Percentiles rank a stretch among this genome's conserved stretches.
These are phyloP conservation scores for Agrotis exclamationis DNA, from an alignment of 2,888 invertebrate species.

Conservation along the genomic window DNA sequence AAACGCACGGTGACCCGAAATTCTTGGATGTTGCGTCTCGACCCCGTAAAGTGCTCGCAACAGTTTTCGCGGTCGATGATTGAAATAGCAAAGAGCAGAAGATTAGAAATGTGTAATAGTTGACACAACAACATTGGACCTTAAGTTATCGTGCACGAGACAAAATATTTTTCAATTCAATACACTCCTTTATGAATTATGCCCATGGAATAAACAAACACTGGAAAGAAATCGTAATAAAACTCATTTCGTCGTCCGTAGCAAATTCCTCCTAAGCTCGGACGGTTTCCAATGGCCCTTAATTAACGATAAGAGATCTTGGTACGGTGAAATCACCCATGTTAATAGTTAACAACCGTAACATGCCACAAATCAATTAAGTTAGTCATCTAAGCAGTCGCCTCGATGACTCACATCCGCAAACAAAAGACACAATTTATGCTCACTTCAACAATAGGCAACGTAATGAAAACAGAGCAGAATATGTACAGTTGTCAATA, in stretches of 20 bases:
- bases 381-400: conserved; percentile 83
- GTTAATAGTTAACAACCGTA: conserved; percentile 83
- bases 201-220: conserved; percentile 6
- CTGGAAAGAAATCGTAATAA: conserved; percentile 35
- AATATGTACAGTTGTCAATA: conserved; percentile 61
- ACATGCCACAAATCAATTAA: conserved; percentile 87
- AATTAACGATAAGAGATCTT: conserved; percentile 65
- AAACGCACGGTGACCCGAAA: conserved; percentile 6
- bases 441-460: conserved; percentile 69
- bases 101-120: neutral
- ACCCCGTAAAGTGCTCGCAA: neutral
- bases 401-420: conserved; percentile 80
- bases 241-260: conserved; percentile 46
- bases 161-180: conserved; percentile 10
- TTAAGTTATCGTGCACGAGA: conserved; percentile 15
- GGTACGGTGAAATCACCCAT: conserved; percentile 79
- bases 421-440: conserved; percentile 74
- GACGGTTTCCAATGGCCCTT: conserved; percentile 52
- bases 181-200: conserved; percentile 14
- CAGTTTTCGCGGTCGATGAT: neutral
- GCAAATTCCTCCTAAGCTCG: conserved; percentile 44
- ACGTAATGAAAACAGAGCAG: conserved; percentile 64
- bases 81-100: neutral
- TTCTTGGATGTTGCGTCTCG: neutral
- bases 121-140: neutral